Percentiles rank a stretch among this genome's conserved stretches.
These are phyloP conservation scores for Mamestra configurata DNA, from an alignment of 1,140 invertebrate genomes.

Conservation along the genomic window DNA sequence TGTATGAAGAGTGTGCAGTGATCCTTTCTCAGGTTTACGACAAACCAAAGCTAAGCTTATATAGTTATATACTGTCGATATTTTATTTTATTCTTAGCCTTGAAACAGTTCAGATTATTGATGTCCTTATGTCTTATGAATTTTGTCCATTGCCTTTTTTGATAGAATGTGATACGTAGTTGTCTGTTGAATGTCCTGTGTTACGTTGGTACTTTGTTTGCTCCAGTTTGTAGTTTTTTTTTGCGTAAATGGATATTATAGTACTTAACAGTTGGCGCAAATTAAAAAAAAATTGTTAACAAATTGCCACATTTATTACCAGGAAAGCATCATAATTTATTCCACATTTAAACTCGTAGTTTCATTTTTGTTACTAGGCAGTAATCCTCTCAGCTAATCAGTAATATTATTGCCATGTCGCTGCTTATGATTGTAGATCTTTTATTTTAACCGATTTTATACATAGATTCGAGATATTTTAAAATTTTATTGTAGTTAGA, in stretches of 20 bases:
- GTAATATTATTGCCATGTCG: background rate
- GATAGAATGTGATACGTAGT: conserved; percentile 14
- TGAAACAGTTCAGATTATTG: too few relatives aligned
- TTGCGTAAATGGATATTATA: background rate
- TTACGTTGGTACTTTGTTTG: background rate
- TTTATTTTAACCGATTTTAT: background rate
- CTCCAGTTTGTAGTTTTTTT: background rate
- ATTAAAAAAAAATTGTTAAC: too few relatives aligned
- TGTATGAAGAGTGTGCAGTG: too few relatives aligned
- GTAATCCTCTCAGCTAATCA: background rate
- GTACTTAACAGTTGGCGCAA: background rate
- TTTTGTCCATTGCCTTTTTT: conserved; percentile 24
- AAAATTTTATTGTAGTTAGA: background rate
- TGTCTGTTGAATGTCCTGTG: background rate
- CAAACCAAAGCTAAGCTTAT: too few relatives aligned
- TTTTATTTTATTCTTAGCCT: background rate
- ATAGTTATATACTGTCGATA: too few relatives aligned
- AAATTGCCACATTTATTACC: too few relatives aligned
- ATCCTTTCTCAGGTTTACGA: too few relatives aligned
- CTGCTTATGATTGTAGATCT: background rate
- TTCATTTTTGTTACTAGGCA: background rate
- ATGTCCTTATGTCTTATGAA: background rate
- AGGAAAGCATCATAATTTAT: background rate
- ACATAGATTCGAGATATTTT: background rate
- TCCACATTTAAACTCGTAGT: background rate